Conservation (phyloP, 2,113 vertebrate genomes). For the Anarrhichthys ocellatus region DNA sequence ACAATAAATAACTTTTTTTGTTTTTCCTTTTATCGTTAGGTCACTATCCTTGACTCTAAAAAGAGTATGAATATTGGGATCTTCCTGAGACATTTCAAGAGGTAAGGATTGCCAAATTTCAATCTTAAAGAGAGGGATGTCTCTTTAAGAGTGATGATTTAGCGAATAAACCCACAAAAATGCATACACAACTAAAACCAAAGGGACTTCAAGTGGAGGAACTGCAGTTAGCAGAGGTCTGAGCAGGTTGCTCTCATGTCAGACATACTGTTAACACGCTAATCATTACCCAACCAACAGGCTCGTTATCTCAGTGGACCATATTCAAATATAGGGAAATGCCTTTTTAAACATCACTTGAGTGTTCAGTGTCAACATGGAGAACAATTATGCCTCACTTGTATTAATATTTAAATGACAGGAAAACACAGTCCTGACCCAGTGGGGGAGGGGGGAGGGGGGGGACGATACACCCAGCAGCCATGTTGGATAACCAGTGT, state of each 20-base stretch:
- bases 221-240: no score
- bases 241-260: background rate
- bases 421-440: background rate
- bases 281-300: constrained; percentile 4
- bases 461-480: background rate
- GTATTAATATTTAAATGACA: background rate
- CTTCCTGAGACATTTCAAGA: constrained; percentile 83
- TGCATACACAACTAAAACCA: background rate
- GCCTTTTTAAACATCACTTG: background rate
- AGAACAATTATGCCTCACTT: background rate
- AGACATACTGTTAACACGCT: background rate
- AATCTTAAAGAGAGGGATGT: background rate
- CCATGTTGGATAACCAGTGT: background rate
- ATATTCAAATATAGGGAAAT: constrained; percentile 66
- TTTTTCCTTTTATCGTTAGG: constrained; percentile 59
- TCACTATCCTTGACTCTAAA: constrained; percentile 83
- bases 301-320: constrained; percentile 44
- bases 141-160: background rate
- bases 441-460: background rate
- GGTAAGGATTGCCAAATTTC: constrained; percentile 60
- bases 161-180: background rate
- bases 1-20: background rate
- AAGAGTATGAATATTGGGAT: constrained; percentile 85
- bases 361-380: background rate
- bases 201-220: background rate